Evolutionary conservation across 2,888 invertebrate genomes (phyloP), one percentile per base, ranked within the genome.

Genomic region (Neoaliturus tenellus): DNA sequence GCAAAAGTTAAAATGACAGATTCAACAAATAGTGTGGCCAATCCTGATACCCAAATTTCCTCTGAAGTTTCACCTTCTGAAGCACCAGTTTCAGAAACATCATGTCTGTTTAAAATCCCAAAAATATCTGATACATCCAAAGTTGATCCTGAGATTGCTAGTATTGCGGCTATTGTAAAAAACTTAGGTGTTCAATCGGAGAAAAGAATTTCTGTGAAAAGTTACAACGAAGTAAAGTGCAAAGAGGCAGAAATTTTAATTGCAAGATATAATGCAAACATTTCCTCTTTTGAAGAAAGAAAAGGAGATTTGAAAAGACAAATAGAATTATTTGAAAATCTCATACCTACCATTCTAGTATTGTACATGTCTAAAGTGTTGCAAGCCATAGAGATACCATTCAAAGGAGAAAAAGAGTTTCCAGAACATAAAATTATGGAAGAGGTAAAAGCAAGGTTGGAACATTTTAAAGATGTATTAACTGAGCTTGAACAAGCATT

Each of bases 321-420:
- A 8, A 78, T 78, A n/a, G 33, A 78, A 51, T 12, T 78, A 8
- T 20, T 78, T 1, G 55, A 78, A 28, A 78, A 78, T 78, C n/a
- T 78, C 4, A 78, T 33, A 44, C 78, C 55, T n/a, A 4, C 20
- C 12, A 4, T 78, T 10, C 23, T 33, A 35, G 35, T 78, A 12
- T 78, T 51, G 78, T 35, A 33, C n/a, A 55, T 78, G 51, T 78
- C 55, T 51, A 78, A 78, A 33, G 10, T 6, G 4, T 23, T 51
- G n/a, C 23, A 78, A 41, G 4, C 10, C 12, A 20, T 3, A 33
- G 28, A 28, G 17, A 5, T 62, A 12, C 31, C 62, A 28, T n/a
- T 1, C 25, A 62, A 31, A 28, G 6, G 0, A 62, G 62, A 14
- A 14, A 55, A 3, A 1, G 8, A n/a, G 25, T 5, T 33, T 48